phyloP scores from a whole-genome alignment of 64 coral and sea anemone species.

The Astreopora myriophthalma region DNA sequence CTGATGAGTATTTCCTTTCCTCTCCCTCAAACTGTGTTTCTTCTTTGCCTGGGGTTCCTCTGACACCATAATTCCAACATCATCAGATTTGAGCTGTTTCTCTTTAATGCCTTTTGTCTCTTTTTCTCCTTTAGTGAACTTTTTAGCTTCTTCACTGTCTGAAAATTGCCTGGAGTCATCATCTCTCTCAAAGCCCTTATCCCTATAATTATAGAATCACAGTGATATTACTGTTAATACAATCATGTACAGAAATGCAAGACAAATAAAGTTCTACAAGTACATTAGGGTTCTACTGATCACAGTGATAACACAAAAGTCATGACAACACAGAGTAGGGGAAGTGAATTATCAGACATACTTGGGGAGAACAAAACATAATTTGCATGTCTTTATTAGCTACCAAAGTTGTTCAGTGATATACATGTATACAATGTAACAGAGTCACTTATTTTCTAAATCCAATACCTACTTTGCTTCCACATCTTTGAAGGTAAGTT shows the following conservation, averaged over 20 bases:
- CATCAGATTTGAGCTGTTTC: not conserved
- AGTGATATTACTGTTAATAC: not conserved
- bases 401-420: too few relatives aligned
- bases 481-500: conserved; percentile 59
- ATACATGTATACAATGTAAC: too few relatives aligned
- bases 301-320: too few relatives aligned
- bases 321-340: too few relatives aligned
- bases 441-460: too few relatives aligned
- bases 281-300: too few relatives aligned
- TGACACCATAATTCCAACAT: not conserved
- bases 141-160: not conserved
- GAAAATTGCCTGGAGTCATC: not conserved
- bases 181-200: not conserved
- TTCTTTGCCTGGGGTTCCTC: not conserved
- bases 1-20: not conserved
- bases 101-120: conserved; percentile 46
- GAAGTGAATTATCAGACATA: too few relatives aligned
- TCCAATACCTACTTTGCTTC: not conserved
- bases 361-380: too few relatives aligned
- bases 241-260: not conserved
- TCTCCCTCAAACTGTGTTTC: not conserved
- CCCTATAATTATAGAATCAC: not conserved
- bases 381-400: too few relatives aligned
- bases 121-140: not conserved
- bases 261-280: too few relatives aligned